Percentiles rank a stretch among this genome's conserved stretches.
Evolutionary conservation across 2,113 vertebrate species (phyloP).

Genomic region (Paradisaea rubra): DNA sequence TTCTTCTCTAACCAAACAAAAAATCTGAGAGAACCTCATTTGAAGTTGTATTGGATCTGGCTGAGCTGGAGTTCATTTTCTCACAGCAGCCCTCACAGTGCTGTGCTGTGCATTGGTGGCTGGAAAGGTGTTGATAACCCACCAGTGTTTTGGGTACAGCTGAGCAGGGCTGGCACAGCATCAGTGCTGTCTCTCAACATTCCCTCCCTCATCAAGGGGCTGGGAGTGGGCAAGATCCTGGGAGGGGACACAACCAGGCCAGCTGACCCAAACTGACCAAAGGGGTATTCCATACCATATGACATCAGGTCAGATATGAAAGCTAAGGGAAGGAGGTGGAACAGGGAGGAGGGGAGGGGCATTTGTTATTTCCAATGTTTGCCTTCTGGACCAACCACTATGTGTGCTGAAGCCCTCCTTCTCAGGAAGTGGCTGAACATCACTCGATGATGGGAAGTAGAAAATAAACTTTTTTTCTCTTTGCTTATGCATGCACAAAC

Average conservation of each 20-base stretch:
- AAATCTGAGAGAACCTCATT: not conserved
- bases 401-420: not conserved
- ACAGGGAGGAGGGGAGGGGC: fast-evolving
- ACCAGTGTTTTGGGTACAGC: not conserved
- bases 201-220: not conserved
- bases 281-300: not conserved
- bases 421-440: not conserved
- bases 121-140: not conserved
- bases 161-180: not conserved
- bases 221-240: not conserved
- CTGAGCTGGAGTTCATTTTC: not conserved
- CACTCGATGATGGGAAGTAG: fast-evolving
- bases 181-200: not conserved
- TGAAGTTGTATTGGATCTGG: not conserved
- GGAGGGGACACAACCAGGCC: not conserved
- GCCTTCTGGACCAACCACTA: not conserved
- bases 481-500: not conserved
- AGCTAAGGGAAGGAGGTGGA: not conserved
- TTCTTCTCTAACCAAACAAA: not conserved
- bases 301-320: fast-evolving
- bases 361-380: not conserved
- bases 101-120: not conserved
- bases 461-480: not conserved
- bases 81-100: not conserved
- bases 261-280: not conserved